A percentile compares a stretch with the other conserved stretches of the same genome.
Evolutionary conservation across 2,888 invertebrate species (phyloP).

Genomic region (Leptogaster cylindrica): DNA sequence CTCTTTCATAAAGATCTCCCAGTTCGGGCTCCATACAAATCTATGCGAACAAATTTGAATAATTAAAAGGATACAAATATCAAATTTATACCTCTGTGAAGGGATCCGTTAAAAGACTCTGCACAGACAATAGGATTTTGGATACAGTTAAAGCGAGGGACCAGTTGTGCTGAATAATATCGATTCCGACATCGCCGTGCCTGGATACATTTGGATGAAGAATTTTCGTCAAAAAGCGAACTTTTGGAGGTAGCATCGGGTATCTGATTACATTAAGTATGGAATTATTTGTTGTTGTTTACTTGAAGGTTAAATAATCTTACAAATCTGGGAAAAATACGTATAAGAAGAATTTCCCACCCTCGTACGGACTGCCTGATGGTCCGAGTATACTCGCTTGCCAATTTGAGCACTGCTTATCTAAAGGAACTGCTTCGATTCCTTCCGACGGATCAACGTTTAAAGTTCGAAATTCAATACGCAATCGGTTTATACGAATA

Average conservation of each 20-base stretch:
- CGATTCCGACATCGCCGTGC: constrained; percentile 94
- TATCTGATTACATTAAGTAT: constrained; percentile 65
- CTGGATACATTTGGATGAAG: constrained; percentile 94
- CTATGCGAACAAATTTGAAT: constrained; percentile 57
- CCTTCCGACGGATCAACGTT: constrained; percentile 61
- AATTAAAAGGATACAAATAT: neutral
- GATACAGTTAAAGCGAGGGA: constrained; percentile 90
- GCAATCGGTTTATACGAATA: constrained; percentile 80
- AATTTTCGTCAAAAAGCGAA: constrained; percentile 90
- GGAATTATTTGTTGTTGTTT: neutral
- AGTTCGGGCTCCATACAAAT: constrained; percentile 90
- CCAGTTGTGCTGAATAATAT: constrained; percentile 96
- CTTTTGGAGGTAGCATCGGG: constrained; percentile 90
- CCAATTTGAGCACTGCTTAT: constrained; percentile 73
- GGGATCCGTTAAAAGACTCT: constrained; percentile 88
- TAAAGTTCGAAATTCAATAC: constrained; percentile 71
- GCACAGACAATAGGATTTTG: constrained; percentile 85
- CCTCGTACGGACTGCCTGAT: constrained; percentile 91
- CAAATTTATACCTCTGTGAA: constrained; percentile 72
- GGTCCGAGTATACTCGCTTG: constrained; percentile 93
- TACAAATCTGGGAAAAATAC: constrained; percentile 85
- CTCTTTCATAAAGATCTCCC: constrained; percentile 77
- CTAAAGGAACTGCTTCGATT: constrained; percentile 61
- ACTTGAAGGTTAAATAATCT: constrained; percentile 50
- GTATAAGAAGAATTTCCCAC: constrained; percentile 89